Conservation (phyloP, 2,113 vertebrate genomes). For the Piliocolobus tephrosceles region DNA sequence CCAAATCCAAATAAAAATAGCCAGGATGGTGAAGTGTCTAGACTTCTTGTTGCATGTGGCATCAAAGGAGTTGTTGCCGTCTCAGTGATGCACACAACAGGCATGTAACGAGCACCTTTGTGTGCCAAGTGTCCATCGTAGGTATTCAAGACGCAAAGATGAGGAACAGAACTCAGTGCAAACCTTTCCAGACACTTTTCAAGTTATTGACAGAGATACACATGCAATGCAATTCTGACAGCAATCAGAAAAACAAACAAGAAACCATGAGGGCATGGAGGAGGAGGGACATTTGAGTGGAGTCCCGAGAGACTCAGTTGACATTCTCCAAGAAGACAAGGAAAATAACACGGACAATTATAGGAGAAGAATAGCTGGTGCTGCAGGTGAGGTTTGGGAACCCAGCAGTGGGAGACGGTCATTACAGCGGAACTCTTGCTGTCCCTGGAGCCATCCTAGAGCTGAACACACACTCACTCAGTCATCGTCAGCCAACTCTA, state of each 20-base stretch:
- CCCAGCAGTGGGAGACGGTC: accelerated
- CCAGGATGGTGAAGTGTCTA: not conserved
- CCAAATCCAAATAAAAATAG: not conserved
- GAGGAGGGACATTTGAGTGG: not conserved
- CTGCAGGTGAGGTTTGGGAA: too few species aligned
- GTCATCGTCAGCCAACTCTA: not conserved
- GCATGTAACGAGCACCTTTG: not conserved
- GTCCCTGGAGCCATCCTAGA: not conserved
- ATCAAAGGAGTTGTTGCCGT: not conserved
- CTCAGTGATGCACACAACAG: not conserved
- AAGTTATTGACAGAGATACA: not conserved
- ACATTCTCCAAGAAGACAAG: not conserved
- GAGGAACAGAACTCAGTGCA: not conserved
- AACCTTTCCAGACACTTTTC: not conserved
- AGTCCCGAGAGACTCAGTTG: not conserved
- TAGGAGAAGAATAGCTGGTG: not conserved
- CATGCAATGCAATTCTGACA: not conserved
- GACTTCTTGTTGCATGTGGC: not conserved
- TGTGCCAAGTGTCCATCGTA: not conserved
- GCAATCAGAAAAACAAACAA: not conserved
- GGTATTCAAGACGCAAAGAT: not conserved
- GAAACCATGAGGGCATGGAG: not conserved
- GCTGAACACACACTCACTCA: not conserved
- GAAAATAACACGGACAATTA: not conserved
- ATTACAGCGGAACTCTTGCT: too few species aligned